Conservation (phyloP, 2,797 vertebrate species). For the Benthosema pterotum region DNA sequence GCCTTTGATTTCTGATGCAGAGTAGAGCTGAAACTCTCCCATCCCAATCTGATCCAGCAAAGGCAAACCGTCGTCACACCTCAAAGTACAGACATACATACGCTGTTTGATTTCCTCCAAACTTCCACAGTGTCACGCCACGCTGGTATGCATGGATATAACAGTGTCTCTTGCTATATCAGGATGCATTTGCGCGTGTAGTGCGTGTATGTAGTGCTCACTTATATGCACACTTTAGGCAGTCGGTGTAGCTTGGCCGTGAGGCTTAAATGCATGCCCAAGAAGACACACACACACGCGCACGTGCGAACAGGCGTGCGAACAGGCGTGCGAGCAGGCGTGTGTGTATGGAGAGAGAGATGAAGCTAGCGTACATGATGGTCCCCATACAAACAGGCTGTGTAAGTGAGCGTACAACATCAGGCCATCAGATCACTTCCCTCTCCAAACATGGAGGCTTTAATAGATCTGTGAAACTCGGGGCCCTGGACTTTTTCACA, state of each 20-base stretch:
- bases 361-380: constrained; percentile 44
- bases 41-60: background rate
- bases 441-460: constrained; percentile 61
- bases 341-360: constrained; percentile 22
- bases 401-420: constrained; percentile 67
- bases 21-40: constrained; percentile 6
- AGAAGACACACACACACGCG: background rate
- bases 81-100: background rate
- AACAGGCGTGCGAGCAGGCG: background rate
- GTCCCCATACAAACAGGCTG: constrained; percentile 53
- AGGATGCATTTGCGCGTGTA: too few relatives aligned
- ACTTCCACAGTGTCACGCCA: constrained; percentile 5
- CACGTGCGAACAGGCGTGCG: background rate
- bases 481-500: constrained; percentile 60
- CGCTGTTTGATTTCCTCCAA: constrained; percentile 4
- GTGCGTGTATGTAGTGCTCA: too few relatives aligned
- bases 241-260: too few relatives aligned
- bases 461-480: constrained; percentile 61
- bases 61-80: constrained; percentile 4
- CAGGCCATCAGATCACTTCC: constrained; percentile 65
- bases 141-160: background rate
- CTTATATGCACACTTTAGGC: too few relatives aligned
- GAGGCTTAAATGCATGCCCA: constrained; percentile 16
- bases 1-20: constrained; percentile 12
- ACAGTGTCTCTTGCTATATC: too few relatives aligned